Conservation (phyloP, 2,888 invertebrate genomes). For the Beris chalybata region DNA sequence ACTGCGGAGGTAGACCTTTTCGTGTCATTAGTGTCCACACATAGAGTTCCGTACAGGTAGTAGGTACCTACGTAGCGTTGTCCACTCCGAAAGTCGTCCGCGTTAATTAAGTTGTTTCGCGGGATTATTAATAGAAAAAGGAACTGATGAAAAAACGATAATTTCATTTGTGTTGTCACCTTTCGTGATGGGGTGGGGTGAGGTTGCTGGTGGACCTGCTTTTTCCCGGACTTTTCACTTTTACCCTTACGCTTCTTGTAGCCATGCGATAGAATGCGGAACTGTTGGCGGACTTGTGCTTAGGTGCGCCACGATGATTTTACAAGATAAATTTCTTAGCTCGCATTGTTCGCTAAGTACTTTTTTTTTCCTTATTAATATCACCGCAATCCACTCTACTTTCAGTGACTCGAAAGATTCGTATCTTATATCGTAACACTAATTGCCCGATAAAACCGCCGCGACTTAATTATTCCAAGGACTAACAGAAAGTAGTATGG, state of each 20-base stretch:
- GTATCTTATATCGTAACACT: slow-evolving; percentile 20
- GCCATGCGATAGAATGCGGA: not conserved
- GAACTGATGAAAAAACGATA: slow-evolving; percentile 30
- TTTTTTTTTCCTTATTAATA: no score
- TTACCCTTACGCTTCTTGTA: not conserved
- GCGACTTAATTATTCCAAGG: slow-evolving; percentile 15
- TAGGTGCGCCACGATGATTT: no score
- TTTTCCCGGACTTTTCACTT: slow-evolving; percentile 8
- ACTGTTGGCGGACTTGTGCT: no score
- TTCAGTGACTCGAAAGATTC: slow-evolving; percentile 16
- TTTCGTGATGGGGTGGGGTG: slow-evolving; percentile 10
- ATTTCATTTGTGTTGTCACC: slow-evolving; percentile 31
- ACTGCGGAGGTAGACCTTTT: slow-evolving; percentile 20
- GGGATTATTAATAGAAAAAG: slow-evolving; percentile 22
- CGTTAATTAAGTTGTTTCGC: slow-evolving; percentile 32
- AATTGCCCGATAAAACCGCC: slow-evolving; percentile 17
- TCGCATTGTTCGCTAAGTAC: no score
- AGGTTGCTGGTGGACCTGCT: slow-evolving; percentile 13
- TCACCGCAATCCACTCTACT: not conserved
- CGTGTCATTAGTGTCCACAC: slow-evolving; percentile 19
- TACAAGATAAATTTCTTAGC: no score
- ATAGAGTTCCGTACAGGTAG: not conserved
- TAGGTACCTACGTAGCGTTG: not conserved
- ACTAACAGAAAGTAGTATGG: not conserved
- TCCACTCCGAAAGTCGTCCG: slow-evolving; percentile 8